Conservation (phyloP, 2,113 vertebrate species). For the Garra rufa region DNA sequence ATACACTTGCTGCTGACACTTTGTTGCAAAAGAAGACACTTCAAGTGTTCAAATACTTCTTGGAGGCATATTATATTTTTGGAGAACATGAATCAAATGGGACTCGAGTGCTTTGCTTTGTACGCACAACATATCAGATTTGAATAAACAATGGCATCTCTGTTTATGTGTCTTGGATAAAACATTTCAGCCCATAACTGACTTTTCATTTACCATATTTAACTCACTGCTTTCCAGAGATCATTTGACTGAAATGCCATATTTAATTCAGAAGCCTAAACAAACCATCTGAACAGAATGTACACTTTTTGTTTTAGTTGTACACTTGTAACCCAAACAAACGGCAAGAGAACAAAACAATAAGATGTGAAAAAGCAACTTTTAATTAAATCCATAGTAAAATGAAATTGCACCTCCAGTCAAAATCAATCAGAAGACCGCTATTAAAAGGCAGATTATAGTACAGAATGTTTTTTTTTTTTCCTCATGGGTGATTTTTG, state of each 20-base stretch:
- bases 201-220: background rate
- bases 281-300: background rate
- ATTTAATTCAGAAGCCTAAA: background rate
- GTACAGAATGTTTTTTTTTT: constrained; percentile 51
- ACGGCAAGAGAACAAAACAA: constrained; percentile 10
- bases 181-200: background rate
- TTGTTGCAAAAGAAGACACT: too few relatives aligned
- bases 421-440: constrained; percentile 67
- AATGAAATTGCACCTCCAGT: constrained; percentile 57
- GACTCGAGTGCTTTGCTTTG: too few relatives aligned
- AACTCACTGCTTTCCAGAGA: background rate
- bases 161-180: background rate
- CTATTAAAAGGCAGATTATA: constrained; percentile 66
- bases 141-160: too few relatives aligned
- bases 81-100: background rate
- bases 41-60: too few relatives aligned
- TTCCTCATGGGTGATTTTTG: constrained; percentile 12
- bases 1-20: too few relatives aligned
- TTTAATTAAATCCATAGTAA: constrained; percentile 60
- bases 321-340: background rate
- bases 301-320: too few relatives aligned
- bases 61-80: too few relatives aligned
- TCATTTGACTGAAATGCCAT: background rate
- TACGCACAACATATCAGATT: too few relatives aligned
- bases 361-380: constrained; percentile 59